phyloP scores from a whole-genome alignment of 2,113 vertebrate genomes.

The Rhipidura dahli region DNA sequence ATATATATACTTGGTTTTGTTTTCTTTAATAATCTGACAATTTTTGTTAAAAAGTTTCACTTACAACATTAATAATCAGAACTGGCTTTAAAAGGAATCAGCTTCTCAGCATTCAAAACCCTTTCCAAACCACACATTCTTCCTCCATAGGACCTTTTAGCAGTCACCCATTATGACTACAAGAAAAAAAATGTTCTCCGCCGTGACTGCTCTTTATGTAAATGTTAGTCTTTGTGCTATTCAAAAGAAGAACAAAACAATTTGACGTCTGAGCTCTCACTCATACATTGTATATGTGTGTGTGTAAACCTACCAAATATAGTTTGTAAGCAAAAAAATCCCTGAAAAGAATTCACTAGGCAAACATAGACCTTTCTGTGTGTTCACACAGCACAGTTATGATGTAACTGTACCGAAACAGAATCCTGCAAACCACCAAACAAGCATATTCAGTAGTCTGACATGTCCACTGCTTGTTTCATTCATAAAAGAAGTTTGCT shows the following conservation, averaged over 20 bases:
- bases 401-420: not conserved
- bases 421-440: not conserved
- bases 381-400: not conserved
- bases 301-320: not conserved
- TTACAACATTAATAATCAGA: not conserved
- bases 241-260: not conserved
- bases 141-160: not conserved
- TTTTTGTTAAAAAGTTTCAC: not conserved
- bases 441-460: not conserved
- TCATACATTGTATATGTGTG: rapidly evolving
- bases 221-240: not conserved
- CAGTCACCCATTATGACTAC: not conserved
- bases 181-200: not conserved
- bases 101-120: not conserved
- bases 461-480: not conserved
- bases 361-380: not conserved
- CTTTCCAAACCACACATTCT: not conserved
- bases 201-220: not conserved
- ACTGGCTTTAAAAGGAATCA: not conserved
- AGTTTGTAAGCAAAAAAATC: not conserved
- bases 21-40: not conserved
- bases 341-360: not conserved
- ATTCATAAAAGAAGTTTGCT: not conserved
- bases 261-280: not conserved
- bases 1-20: not conserved